Conservation (phyloP, 2,888 invertebrate species). For the Synergus gifuensis region DNA sequence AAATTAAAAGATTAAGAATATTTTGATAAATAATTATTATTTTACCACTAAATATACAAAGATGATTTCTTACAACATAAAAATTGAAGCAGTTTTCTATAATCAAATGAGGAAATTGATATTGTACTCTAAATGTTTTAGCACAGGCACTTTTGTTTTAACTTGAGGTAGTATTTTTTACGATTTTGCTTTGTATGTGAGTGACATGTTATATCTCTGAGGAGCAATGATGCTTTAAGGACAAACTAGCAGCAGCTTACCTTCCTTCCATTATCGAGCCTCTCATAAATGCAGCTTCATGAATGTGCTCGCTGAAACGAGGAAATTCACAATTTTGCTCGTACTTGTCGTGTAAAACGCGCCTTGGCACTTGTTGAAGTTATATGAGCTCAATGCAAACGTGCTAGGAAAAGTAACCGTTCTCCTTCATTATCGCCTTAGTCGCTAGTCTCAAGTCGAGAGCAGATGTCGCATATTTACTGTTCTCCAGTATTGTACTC, state of each 20-base stretch:
- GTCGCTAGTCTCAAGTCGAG: conserved; percentile 1
- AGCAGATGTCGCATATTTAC: conserved; percentile 21
- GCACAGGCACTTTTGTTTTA: not conserved
- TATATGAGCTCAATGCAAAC: conserved; percentile 8
- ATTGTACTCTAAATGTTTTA: not conserved
- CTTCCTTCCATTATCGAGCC: not conserved
- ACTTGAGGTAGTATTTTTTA: not conserved
- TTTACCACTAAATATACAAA: not conserved
- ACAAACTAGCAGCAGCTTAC: not conserved
- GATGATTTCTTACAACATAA: not conserved
- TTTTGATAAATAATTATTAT: not conserved
- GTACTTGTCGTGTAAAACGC: conserved; percentile 18
- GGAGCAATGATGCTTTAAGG: conserved; percentile 23
- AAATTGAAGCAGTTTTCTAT: not conserved
- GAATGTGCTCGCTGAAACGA: conserved; percentile 9
- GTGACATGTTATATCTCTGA: conserved; percentile 8
- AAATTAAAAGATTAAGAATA: too few species aligned
- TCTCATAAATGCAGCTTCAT: conserved; percentile 20
- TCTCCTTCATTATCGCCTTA: conserved; percentile 19
- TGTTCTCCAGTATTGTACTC: not conserved
- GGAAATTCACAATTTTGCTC: conserved; percentile 21
- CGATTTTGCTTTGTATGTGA: not conserved
- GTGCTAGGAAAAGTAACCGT: not conserved
- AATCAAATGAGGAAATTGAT: not conserved
- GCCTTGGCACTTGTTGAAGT: conserved; percentile 20